Conservation (phyloP, 1,140 invertebrate genomes). For the Pteromalus puparum region DNA sequence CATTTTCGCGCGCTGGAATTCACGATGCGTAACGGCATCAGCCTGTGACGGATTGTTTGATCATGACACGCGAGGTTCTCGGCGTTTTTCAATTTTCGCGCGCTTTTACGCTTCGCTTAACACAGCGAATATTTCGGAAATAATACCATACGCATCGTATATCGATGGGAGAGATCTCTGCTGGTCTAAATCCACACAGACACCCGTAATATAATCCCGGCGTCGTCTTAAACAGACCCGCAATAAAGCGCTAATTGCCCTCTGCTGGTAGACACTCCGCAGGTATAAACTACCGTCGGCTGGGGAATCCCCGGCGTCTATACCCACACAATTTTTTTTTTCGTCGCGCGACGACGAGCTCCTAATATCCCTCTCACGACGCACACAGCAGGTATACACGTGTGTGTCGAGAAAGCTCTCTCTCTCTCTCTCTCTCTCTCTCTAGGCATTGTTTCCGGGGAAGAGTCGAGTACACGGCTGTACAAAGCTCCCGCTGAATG, state of each 20-base stretch:
- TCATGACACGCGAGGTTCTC: no score
- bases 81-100: no score
- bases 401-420: background rate
- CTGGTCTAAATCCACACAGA: no score
- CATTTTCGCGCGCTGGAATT: background rate
- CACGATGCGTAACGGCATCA: background rate
- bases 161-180: no score
- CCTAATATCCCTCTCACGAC: background rate
- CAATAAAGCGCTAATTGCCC: slow-evolving; percentile 22
- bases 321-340: background rate
- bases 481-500: background rate
- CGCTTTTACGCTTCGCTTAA: no score
- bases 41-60: no score
- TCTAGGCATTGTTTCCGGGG: slow-evolving; percentile 1
- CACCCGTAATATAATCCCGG: background rate
- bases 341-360: background rate
- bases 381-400: background rate
- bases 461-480: slow-evolving; percentile 3
- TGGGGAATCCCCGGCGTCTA: slow-evolving; percentile 16
- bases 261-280: background rate
- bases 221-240: background rate
- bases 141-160: no score
- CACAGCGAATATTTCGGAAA: no score
- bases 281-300: background rate
- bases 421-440: no score